phyloP scores from a whole-genome alignment of 2,888 invertebrate genomes.

The Zygothrica quintamaculata region DNA sequence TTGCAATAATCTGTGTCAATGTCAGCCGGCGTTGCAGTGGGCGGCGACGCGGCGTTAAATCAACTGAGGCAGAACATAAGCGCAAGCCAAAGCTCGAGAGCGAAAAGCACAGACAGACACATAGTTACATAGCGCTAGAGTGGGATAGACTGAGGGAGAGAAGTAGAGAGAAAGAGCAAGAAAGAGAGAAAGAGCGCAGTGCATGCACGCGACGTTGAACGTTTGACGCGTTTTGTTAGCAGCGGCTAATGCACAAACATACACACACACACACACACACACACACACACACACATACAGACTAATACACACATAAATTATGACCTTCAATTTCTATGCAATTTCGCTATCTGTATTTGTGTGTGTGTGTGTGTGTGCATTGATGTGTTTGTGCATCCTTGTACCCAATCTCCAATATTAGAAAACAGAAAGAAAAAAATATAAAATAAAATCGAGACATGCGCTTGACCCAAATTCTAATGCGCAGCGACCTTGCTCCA shows the following conservation, averaged over 20 bases:
- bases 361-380: conserved; percentile 34
- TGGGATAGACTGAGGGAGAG: conserved; percentile 16
- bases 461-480: conserved; percentile 82
- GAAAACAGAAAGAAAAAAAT: conserved; percentile 58
- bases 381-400: conserved; percentile 72
- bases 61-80: conserved; percentile 74
- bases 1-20: conserved; percentile 78
- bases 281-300: conserved; percentile 18
- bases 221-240: conserved; percentile 24
- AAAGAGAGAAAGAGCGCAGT: conserved; percentile 18
- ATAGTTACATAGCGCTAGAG: conserved; percentile 17
- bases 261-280: conserved; percentile 19
- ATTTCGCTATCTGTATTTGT: conserved; percentile 51
- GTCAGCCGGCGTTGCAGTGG: conserved; percentile 75
- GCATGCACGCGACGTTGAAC: conserved; percentile 20
- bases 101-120: conserved; percentile 23
- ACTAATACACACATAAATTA: conserved; percentile 5
- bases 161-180: conserved; percentile 9
- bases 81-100: conserved; percentile 41
- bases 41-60: conserved; percentile 64
- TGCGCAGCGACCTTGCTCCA: conserved; percentile 64
- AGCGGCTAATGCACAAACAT: conserved; percentile 52
- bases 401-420: conserved; percentile 83
- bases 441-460: conserved; percentile 40
- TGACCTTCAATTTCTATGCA: conserved; percentile 69